Evolutionary conservation across 2,113 vertebrate species (phyloP), one percentile per base, ranked within the genome.

Genomic region (Eublepharis macularius): DNA sequence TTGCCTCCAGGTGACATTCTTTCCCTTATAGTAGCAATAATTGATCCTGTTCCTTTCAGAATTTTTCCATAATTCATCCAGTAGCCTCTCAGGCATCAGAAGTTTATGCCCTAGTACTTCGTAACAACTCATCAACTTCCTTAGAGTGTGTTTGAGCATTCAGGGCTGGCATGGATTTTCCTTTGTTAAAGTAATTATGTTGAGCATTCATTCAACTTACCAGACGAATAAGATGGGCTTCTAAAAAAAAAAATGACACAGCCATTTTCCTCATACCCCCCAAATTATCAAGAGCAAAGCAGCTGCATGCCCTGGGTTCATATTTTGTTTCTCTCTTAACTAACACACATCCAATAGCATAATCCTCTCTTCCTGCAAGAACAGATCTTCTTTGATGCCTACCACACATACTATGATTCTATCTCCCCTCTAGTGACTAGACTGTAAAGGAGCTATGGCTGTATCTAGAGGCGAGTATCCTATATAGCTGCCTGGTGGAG

Each of bases 61-160:
- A 85, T 87, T 77, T 87, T 13, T 95, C 85, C 94, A 94, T 95
- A 94, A 94, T 94, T 95, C 92, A 93, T 94, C 88, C 45, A 76
- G 88, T 88, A 84, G 68, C 82, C 91, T 94, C 94, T 84, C 1
- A 0, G 85, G 72, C 68, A 94, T 94, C 41, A 94, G 94, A 94
- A 92, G 94, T 94, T 94, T 90, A 95, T 92, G 80, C 82, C 76
- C 86, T 87, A 82, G 63, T 91, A 77, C 91, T 93, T 90, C 43
- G 89, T 90, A 92, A 93, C 88, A 90, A 92, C 94, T 84, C 89
- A 16, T 86, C 86, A 88, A 43, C 91, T 91, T 91, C 91, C 87
- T 86, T 84, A 88, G 92, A 92, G 69, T 1, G 0, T 0, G 0
- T 43, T 89, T 91, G 81, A 91, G 70, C 81, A 90, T 89, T 14